phyloP scores from a whole-genome alignment of 2,113 vertebrate genomes.

The human (Homo sapiens) region GRCh38 chr6:116407501-116408000 shows the following conservation, averaged over 20 bases:
- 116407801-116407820: not conserved
- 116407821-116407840: not conserved
- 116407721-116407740: not conserved
- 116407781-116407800: not conserved
- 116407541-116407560: not conserved
- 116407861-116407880: not conserved
- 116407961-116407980: not conserved
- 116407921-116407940: not conserved
- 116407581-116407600: not conserved
- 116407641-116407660: not conserved
- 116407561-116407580: not conserved
- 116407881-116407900: not conserved
- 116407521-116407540: not conserved
- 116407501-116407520: not conserved
- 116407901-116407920: not conserved
- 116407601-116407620: too few relatives aligned
- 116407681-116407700: not conserved
- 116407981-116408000: not conserved
- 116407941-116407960: not conserved
- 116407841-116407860: not conserved
- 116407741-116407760: not conserved
- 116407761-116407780: not conserved
- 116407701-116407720: not conserved
- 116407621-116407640: not conserved
- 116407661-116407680: not conserved